Evolutionary conservation across 2,113 vertebrate genomes (phyloP), one percentile per base, ranked within the genome.

Genomic region (Gulo gulo): DNA sequence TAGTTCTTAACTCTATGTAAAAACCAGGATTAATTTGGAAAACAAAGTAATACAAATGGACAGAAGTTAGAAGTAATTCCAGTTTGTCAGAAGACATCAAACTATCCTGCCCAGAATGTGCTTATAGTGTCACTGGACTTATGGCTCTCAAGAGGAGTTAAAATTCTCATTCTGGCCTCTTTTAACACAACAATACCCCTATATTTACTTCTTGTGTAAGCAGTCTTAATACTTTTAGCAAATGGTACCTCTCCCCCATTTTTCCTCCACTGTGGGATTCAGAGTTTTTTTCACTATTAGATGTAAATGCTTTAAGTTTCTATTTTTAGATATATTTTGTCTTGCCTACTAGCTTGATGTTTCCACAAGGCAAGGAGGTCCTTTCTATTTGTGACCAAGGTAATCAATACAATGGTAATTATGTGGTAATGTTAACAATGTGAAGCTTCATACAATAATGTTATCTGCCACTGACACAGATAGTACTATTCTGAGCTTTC

Each of bases 51-150:
- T 47, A 84, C 52, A 88, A 78, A 81, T 20, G 45, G 86, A 63
- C 13, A 87, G 73, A 73, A 81, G 10, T 88, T 36, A 87, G 24
- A 20, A 86, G n/a, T 23, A 85, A 79, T 92, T 80, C 63, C 81
- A 86, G 78, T 59, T 74, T 61, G 6, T 80, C 73, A 74, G 2
- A 93, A 87, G 42, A 61, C 50, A 87, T 91, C 45, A 76, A 81
- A 95, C 92, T 83, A 88, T 78, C 29, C 50, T 91, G 74, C 92
- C 74, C 65, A 86, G 36, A 39, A 92, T 50, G 29, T 91, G 45
- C 57, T 71, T 61, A 79, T 1, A 81, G 82, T 81, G 36, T 82
- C 67, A 16, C 34, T 47, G 31, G 82, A 92, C 50, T 29, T 80
- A 34, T 42, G 5, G 71, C 16, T 81, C 34, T 91, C 36, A 76